These are phyloP conservation scores for Albula glossodonta DNA, from an alignment of 2,113 vertebrate species.

Conservation along the genomic window DNA sequence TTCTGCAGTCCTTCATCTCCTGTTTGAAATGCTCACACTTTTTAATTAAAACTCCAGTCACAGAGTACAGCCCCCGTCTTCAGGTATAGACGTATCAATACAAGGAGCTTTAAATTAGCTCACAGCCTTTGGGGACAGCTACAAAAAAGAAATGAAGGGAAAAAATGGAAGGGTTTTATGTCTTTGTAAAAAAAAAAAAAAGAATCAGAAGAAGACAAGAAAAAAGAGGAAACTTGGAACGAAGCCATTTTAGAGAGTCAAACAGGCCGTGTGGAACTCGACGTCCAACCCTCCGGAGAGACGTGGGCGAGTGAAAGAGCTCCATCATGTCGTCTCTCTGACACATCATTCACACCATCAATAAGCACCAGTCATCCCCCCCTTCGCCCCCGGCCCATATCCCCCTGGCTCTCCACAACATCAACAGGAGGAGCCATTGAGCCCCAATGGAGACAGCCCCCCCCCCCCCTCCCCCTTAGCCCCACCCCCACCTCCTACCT, in stretches of 20 bases:
- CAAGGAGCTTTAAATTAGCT: background rate
- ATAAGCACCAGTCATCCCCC: too few relatives aligned
- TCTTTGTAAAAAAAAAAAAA: background rate
- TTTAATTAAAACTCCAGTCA: background rate
- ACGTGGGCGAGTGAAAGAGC: background rate
- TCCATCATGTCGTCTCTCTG: background rate
- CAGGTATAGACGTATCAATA: background rate
- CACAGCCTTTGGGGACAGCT: background rate
- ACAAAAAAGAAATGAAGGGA: background rate
- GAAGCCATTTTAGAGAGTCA: background rate
- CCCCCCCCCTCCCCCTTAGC: background rate
- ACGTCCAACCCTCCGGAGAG: background rate
- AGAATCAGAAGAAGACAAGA: background rate
- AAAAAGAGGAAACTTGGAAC: too few relatives aligned
- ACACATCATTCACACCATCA: too few relatives aligned
- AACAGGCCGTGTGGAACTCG: background rate
- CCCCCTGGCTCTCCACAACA: background rate
- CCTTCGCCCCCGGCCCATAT: background rate
- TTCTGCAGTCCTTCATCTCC: background rate
- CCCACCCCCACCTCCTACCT: background rate
- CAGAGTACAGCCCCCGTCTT: background rate
- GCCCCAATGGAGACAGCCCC: background rate
- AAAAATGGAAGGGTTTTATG: background rate
- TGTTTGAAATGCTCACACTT: background rate
- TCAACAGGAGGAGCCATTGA: background rate